These are phyloP conservation scores for Zaprionus nigranus DNA, from an alignment of 1,140 invertebrate genomes.

Conservation along the genomic window DNA sequence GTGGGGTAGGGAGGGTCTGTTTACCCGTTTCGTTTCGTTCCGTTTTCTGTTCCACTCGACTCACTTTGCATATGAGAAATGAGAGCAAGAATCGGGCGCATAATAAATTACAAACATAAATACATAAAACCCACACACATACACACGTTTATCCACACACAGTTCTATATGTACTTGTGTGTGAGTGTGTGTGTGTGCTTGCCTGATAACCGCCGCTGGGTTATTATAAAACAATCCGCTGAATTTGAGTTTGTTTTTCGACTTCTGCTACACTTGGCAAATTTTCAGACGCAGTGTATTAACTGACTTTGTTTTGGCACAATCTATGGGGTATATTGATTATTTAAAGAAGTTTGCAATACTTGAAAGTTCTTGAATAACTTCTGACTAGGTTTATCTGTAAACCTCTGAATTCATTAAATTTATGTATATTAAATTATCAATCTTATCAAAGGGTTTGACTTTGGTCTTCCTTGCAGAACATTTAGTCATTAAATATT, in stretches of 20 bases:
- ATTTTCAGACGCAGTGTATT: slow-evolving; percentile 41
- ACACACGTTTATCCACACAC: neutral
- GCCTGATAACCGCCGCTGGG: slow-evolving; percentile 50
- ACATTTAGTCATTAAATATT: neutral
- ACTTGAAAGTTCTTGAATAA: neutral
- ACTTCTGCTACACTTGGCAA: slow-evolving; percentile 63
- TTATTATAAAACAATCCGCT: slow-evolving; percentile 61
- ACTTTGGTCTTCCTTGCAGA: neutral
- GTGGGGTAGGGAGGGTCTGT: neutral
- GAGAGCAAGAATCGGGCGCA: slow-evolving; percentile 27
- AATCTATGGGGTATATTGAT: slow-evolving; percentile 7
- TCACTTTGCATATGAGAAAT: slow-evolving; percentile 28
- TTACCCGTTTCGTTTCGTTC: neutral
- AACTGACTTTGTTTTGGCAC: slow-evolving; percentile 20
- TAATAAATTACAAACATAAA: slow-evolving; percentile 35
- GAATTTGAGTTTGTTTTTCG: slow-evolving; percentile 67
- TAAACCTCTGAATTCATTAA: neutral
- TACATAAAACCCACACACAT: slow-evolving; percentile 5
- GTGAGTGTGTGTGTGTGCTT: slow-evolving; percentile 37
- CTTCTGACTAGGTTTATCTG: no score
- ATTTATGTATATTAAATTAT: neutral
- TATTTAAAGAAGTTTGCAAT: neutral
- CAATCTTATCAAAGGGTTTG: no score
- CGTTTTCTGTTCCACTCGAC: slow-evolving; percentile 1
- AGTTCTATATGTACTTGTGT: slow-evolving; percentile 8